A percentile compares a stretch with the other conserved stretches of the same genome.
Evolutionary conservation across 2,888 invertebrate species (phyloP).

Genomic region (Dolichomitus sp.): DNA sequence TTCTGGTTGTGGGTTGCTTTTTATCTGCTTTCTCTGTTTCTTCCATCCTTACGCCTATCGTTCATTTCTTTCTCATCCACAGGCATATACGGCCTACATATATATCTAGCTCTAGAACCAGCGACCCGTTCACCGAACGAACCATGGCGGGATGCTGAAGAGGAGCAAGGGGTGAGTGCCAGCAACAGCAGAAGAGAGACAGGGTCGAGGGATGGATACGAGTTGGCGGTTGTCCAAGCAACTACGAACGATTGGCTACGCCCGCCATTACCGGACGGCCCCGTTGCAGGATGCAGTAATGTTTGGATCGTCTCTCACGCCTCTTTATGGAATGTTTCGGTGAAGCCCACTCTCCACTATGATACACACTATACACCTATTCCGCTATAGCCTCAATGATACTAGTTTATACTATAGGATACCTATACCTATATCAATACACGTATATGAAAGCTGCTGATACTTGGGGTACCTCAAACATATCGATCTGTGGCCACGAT

Average conservation of each 20-base stretch:
- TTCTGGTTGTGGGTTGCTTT: constrained; percentile 13
- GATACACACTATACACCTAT: constrained; percentile 31
- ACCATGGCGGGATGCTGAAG: constrained; percentile 33
- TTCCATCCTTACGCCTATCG: constrained; percentile 38
- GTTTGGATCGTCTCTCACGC: constrained; percentile 63
- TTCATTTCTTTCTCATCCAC: constrained; percentile 31
- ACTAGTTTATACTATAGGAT: constrained; percentile 7
- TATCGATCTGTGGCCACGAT: constrained; percentile 68
- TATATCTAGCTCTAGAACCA: constrained; percentile 9
- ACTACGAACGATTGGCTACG: constrained; percentile 82
- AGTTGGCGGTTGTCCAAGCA: constrained; percentile 82
- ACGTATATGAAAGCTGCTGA: constrained; percentile 25
- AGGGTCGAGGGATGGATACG: constrained; percentile 71
- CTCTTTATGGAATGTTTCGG: constrained; percentile 58
- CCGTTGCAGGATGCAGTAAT: constrained; percentile 66
- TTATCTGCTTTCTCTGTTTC: constrained; percentile 39
- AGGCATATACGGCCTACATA: constrained; percentile 1
- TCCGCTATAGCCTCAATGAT: constrained; percentile 43
- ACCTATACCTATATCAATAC: constrained; percentile 16
- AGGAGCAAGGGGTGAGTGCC: constrained; percentile 14
- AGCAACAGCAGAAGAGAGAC: constrained; percentile 55
- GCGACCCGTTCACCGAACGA: constrained; percentile 41
- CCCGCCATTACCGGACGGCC: constrained; percentile 59
- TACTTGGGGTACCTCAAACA: constrained; percentile 48
- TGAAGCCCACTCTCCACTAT: constrained; percentile 25